Base-by-base conservation (phyloP, 92 coral and sea anemone species). In the Isaurus tuberculatus region DNA sequence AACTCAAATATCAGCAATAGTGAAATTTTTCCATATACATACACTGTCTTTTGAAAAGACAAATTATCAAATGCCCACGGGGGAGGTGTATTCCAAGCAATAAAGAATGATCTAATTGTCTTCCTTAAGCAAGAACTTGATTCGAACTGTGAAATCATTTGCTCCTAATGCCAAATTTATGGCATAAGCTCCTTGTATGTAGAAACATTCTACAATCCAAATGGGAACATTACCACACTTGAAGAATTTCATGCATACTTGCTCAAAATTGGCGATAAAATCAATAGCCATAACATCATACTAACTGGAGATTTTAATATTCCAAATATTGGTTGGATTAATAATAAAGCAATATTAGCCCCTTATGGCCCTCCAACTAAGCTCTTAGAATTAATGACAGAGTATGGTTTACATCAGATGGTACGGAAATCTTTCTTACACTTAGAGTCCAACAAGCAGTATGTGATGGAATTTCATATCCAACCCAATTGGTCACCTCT, bases 21-120 rank as follows among this genome's bases (percentile, higher is more conserved):
- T 60, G 92, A 88, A 60, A 82, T 88, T 17, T 84, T 91, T 72
- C 94, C 91, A 0, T 68, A 75, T 4, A 78, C 77, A 37, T 88
- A 91, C 70, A 91, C 73, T 26, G 79, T 87, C 66, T 83, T 26
- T 23, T 72, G 89, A 43, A 91, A 91, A 73, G 89, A 87, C 51
- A 84, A 91, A 29, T 25, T 17, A 27, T 71, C 31, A 8, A 65
- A 87, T 64, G 36, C 61, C 44, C 80, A 29, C 0, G 89, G 89
- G 25, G 93, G 88, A 16, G 92, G 92, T 42, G 93, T 86, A 60
- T 90, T 90, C 51, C 93, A 90, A 63, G 93, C 90, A 23, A 71
- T 79, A 70, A 90, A 90, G 81, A 84, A 79, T 10, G 87, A 90
- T n/a, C 2, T 86, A 8, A 90, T 90, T 23, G 29, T 86, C 2